These are phyloP conservation scores for Mantis religiosa DNA, from an alignment of 2,888 invertebrate species.

Conservation along the genomic window DNA sequence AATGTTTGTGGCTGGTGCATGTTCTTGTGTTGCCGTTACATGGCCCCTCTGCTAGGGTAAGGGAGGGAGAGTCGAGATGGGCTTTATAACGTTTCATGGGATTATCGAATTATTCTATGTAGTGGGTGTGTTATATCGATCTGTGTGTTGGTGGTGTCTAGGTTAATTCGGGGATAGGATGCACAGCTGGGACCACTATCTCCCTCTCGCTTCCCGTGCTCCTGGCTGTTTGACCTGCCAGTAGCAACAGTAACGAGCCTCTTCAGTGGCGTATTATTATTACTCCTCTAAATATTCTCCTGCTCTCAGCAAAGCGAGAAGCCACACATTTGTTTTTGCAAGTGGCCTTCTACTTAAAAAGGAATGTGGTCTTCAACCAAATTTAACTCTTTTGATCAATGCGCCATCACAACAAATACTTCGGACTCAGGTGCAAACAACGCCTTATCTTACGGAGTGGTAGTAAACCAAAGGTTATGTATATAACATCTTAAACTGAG, in stretches of 20 bases:
- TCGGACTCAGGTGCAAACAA: too few relatives aligned
- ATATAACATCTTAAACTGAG: too few relatives aligned
- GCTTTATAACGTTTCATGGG: conserved; percentile 17
- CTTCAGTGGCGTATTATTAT: conserved; percentile 8
- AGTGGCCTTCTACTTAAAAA: too few relatives aligned
- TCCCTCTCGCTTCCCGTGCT: neutral
- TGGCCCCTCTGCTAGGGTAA: neutral
- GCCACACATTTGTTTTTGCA: too few relatives aligned
- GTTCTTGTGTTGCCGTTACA: neutral
- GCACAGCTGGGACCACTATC: conserved; percentile 14
- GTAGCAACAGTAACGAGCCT: neutral
- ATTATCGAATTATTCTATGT: conserved; percentile 17
- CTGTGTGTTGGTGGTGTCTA: conserved; percentile 6
- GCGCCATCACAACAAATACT: too few relatives aligned
- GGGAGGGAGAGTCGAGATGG: neutral
- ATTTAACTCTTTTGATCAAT: too few relatives aligned
- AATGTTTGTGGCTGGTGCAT: neutral
- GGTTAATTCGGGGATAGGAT: conserved; percentile 19
- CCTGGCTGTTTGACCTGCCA: conserved; percentile 15
- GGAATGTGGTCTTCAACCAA: too few relatives aligned
- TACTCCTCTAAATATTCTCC: neutral
- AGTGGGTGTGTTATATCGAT: conserved; percentile 14
- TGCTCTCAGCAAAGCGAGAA: neutral
- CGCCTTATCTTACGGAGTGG: too few relatives aligned
- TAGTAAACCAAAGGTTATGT: too few relatives aligned